A percentile compares a stretch with the other conserved stretches of the same genome.
These are phyloP conservation scores for Xenopus petersii DNA, from an alignment of 2,797 vertebrate species.

Conservation along the genomic window DNA sequence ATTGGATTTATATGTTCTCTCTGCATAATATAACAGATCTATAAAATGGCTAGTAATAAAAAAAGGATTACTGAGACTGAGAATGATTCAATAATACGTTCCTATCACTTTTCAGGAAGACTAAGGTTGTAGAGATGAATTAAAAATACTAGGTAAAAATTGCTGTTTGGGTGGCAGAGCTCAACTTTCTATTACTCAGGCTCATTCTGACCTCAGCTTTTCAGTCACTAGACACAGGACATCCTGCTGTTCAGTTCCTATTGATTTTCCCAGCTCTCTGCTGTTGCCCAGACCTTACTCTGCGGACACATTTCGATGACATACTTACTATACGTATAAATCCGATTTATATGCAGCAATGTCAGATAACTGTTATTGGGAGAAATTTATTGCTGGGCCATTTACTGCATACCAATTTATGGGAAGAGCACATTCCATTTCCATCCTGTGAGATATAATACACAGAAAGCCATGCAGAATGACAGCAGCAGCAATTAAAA, in stretches of 20 bases:
- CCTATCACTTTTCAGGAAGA: too few species aligned
- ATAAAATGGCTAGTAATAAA: too few species aligned
- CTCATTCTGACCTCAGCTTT: background rate
- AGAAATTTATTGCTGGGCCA: slow-evolving; percentile 7
- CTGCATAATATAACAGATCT: too few species aligned
- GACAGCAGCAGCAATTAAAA: background rate
- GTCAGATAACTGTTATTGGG: slow-evolving; percentile 12
- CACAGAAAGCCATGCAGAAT: background rate
- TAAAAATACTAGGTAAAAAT: too few species aligned
- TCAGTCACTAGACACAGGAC: background rate
- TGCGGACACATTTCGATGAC: slow-evolving; percentile 10
- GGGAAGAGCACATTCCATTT: background rate
- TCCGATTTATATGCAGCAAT: slow-evolving; percentile 16
- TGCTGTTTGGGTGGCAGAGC: too few species aligned
- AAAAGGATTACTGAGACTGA: too few species aligned
- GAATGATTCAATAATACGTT: too few species aligned
- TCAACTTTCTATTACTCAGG: background rate
- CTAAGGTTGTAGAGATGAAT: too few species aligned
- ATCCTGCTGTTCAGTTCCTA: background rate
- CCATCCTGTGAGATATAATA: background rate
- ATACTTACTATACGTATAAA: slow-evolving; percentile 15
- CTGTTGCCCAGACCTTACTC: slow-evolving; percentile 7
- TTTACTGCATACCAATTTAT: slow-evolving; percentile 11
- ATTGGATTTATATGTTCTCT: too few species aligned
- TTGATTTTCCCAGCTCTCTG: slow-evolving; percentile 4